Conservation (phyloP, 2,113 vertebrate genomes). For the Triplophysa dalaica region DNA sequence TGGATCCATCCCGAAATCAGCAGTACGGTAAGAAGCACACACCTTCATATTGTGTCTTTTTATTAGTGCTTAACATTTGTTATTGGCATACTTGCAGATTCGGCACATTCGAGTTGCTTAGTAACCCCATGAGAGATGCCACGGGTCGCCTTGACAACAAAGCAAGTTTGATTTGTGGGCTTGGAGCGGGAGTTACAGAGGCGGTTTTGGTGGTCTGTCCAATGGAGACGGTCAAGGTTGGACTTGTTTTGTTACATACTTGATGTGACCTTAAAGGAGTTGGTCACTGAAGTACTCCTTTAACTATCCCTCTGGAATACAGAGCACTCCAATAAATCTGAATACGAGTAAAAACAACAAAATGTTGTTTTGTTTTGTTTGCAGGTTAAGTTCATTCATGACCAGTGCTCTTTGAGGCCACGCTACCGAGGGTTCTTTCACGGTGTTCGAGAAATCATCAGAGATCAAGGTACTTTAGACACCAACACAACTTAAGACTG, state of each 20-base stretch:
- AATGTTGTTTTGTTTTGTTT: neutral
- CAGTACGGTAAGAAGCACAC: conserved; percentile 69
- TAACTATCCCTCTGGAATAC: neutral
- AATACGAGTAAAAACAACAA: neutral
- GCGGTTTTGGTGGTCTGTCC: conserved; percentile 78
- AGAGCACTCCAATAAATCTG: neutral
- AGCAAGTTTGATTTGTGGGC: conserved; percentile 74
- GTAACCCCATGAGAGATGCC: conserved; percentile 73
- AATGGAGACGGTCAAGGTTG: conserved; percentile 81
- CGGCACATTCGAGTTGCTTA: conserved; percentile 78
- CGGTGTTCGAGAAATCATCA: conserved; percentile 77
- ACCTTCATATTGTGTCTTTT: neutral
- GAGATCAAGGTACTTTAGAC: conserved; percentile 70
- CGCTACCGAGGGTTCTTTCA: conserved; percentile 80
- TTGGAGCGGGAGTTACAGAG: conserved; percentile 75
- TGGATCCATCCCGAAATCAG: conserved; percentile 80
- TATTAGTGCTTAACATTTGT: neutral
- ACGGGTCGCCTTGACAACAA: conserved; percentile 76
- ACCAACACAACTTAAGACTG: neutral
- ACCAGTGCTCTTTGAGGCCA: conserved; percentile 75
- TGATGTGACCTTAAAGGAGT: too few species aligned
- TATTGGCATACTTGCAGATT: conserved; percentile 65
- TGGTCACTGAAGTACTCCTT: neutral
- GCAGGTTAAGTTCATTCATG: conserved; percentile 82
- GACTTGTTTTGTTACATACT: conserved; percentile 13